Percentiles rank a stretch among this genome's conserved stretches.
Evolutionary conservation across 2,113 vertebrate species (phyloP).

Genomic region (Oreochromis tanganicae): DNA sequence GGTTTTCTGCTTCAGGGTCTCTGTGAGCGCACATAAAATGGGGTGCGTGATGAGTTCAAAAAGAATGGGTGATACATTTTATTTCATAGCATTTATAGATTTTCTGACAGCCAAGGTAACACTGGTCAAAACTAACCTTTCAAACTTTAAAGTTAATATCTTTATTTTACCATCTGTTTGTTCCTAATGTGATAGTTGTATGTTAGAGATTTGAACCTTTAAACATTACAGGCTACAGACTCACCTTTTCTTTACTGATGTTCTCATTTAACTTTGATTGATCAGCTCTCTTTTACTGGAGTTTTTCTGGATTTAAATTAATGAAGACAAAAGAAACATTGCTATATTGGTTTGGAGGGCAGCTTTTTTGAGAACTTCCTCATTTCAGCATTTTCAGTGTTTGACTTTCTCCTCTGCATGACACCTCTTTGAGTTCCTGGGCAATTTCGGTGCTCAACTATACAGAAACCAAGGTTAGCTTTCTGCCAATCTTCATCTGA

Average conservation of each 20-base stretch:
- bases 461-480: slow-evolving; percentile 1
- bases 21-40: not conserved
- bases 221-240: not conserved
- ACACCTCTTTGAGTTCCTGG: not conserved
- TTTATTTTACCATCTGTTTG: not conserved
- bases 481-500: slow-evolving; percentile 5
- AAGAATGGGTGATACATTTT: not conserved
- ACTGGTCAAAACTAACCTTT: not conserved
- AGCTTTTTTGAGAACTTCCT: not conserved
- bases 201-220: not conserved
- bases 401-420: not conserved
- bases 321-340: not conserved
- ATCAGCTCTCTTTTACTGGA: not conserved
- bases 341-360: not conserved
- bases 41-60: not conserved
- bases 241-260: not conserved
- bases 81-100: not conserved
- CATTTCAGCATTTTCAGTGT: not conserved
- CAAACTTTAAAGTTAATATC: not conserved
- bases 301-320: not conserved
- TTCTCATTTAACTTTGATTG: no score
- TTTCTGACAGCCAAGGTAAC: not conserved
- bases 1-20: not conserved
- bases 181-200: not conserved
- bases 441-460: not conserved